Evolutionary conservation across 2,797 vertebrate species (phyloP), one percentile per base, ranked within the genome.

Genomic region (Ambastaia sidthimunki): DNA sequence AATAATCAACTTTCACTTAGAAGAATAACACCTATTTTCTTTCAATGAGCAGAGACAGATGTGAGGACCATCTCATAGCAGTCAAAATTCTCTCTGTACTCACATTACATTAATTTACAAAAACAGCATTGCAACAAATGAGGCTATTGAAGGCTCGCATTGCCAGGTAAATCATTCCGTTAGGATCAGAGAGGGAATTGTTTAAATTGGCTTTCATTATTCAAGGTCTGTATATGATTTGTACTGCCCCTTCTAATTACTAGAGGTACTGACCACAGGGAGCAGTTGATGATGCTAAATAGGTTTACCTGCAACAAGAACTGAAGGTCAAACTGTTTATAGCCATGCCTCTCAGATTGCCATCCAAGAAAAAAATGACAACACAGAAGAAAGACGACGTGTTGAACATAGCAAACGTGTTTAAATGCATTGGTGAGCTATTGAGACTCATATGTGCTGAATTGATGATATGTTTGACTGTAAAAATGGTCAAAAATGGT

Each of bases 271-370:
- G 85, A 85, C 83, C 85, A 81, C 75, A 68, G 83, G 85, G 85
- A 86, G 71, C 75, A 68, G 50, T 76, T 83, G 81, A 86, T 54
- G 41, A 69, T 78, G 65, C 83, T 84, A 84, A 86, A 80, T 78
- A 76, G 81, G 75, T 83, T 79, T 81, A 77, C 83, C 80, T 76
- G 83, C 74, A 62, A 80, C 47, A 71, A 15, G 66, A 76, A 60
- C 55, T 81, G 83, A 85, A 84, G 85, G 85, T 86, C 85, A 82
- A 82, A 71, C 63, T 65, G 76, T 75, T 76, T 73, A 82, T 73
- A 28, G 60, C 37, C 12, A 11, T 57, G n/a, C 37, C 25, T 68
- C 71, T 73, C 62, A 48, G n/a, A 37, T 7, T 15, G 50, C 74
- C 41, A 60, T 50, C 69, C 19, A 31, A 23, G 55, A 5, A 34